Percentiles rank a stretch among this genome's conserved stretches.
Evolutionary conservation across 2,113 vertebrate genomes (phyloP).

Genomic region (Grus americana): DNA sequence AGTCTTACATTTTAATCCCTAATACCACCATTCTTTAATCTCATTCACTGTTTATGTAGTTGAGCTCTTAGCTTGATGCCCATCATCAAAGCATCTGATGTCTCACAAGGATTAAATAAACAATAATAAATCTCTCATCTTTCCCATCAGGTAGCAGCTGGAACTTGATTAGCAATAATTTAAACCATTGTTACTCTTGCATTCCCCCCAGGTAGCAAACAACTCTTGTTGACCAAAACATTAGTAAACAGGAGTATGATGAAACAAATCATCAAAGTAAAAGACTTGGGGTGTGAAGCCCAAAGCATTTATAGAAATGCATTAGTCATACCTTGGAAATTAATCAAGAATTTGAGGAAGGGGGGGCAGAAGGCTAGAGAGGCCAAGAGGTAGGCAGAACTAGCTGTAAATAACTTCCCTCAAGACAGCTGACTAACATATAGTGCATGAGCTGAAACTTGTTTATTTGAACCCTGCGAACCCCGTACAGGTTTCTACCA

Average conservation of each 20-base stretch:
- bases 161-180: background rate
- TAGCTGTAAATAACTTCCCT: conserved; percentile 5
- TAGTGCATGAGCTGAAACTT: background rate
- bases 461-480: conserved; percentile 3
- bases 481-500: background rate
- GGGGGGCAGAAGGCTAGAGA: background rate
- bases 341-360: background rate
- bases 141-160: background rate
- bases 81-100: background rate
- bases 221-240: conserved; percentile 30
- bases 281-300: conserved; percentile 7
- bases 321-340: conserved; percentile 41
- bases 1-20: background rate
- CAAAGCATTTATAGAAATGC: conserved; percentile 7
- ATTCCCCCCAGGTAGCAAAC: background rate
- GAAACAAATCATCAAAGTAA: background rate
- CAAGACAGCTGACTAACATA: background rate
- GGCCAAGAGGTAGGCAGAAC: background rate
- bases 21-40: background rate
- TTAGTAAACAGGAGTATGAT: conserved; percentile 7
- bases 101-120: background rate
- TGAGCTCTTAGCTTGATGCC: background rate
- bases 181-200: background rate
- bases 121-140: background rate
- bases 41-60: background rate